Percentiles rank a stretch among this genome's conserved stretches.
Evolutionary conservation across 1,140 invertebrate genomes (phyloP).

Genomic region (Drosophila willistoni): DNA sequence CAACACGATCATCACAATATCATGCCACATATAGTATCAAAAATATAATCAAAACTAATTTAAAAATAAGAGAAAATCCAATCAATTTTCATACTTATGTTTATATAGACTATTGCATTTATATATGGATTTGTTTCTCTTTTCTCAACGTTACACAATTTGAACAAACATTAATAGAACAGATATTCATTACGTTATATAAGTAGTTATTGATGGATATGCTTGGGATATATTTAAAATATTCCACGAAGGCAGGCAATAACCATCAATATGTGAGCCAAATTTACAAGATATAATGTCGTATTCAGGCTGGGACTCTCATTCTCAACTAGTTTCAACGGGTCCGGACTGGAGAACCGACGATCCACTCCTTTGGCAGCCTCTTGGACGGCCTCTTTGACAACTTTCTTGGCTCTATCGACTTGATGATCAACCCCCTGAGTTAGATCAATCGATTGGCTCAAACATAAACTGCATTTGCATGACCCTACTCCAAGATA

Average conservation of each 20-base stretch:
- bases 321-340: too few relatives aligned
- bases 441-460: neutral
- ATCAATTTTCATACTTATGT: neutral
- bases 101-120: neutral
- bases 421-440: neutral
- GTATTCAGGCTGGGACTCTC: neutral
- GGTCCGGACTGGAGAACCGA: neutral
- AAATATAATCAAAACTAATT: too few relatives aligned
- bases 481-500: neutral
- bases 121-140: neutral
- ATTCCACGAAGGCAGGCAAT: slow-evolving; percentile 40
- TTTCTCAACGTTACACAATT: neutral
- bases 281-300: slow-evolving; percentile 25
- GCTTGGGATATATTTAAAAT: slow-evolving; percentile 11
- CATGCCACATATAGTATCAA: too few relatives aligned
- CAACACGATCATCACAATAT: too few relatives aligned
- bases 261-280: slow-evolving; percentile 38
- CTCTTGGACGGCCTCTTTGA: neutral
- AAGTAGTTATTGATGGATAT: neutral
- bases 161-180: neutral
- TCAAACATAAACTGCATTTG: neutral
- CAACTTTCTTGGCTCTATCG: neutral
- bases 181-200: neutral
- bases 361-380: neutral
- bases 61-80: too few relatives aligned